phyloP scores from a whole-genome alignment of 2,888 invertebrate species.

The Tethea ocularis region DNA sequence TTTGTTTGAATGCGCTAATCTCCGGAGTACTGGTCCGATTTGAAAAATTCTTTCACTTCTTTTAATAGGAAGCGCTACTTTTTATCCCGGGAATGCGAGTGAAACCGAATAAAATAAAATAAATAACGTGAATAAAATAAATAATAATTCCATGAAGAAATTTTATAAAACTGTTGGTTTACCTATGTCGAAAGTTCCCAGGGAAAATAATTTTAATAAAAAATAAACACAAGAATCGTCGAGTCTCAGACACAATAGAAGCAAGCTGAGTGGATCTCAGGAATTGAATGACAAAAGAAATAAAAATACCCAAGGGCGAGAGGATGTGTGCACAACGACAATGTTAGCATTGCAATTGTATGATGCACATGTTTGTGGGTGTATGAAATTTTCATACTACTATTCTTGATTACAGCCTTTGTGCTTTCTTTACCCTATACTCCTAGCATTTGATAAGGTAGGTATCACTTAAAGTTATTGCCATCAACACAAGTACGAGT shows the following conservation, averaged over 20 bases:
- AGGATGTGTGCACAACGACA: slow-evolving; percentile 32
- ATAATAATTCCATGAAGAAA: neutral
- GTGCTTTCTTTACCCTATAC: neutral
- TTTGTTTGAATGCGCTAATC: too few relatives aligned
- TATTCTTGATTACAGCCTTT: slow-evolving; percentile 10
- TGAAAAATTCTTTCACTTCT: too few relatives aligned
- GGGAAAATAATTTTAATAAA: slow-evolving; percentile 29
- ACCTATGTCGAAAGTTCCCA: neutral
- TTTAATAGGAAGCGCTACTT: too few relatives aligned
- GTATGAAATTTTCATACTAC: slow-evolving; percentile 33
- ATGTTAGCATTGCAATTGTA: slow-evolving; percentile 24
- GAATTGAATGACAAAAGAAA: slow-evolving; percentile 64
- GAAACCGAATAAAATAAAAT: too few relatives aligned
- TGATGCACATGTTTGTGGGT: slow-evolving; percentile 21
- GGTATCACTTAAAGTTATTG: neutral
- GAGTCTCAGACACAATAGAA: slow-evolving; percentile 39
- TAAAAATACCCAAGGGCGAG: slow-evolving; percentile 40
- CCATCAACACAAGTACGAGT: too few relatives aligned
- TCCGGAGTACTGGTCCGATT: too few relatives aligned
- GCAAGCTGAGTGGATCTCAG: slow-evolving; percentile 39
- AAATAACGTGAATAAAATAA: neutral
- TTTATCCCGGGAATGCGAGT: too few relatives aligned
- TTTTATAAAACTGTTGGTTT: neutral
- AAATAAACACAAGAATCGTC: slow-evolving; percentile 37
- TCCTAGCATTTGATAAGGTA: neutral